Evolutionary conservation across 2,113 vertebrate genomes (phyloP).

Genomic region (Lycocorax pyrrhopterus): DNA sequence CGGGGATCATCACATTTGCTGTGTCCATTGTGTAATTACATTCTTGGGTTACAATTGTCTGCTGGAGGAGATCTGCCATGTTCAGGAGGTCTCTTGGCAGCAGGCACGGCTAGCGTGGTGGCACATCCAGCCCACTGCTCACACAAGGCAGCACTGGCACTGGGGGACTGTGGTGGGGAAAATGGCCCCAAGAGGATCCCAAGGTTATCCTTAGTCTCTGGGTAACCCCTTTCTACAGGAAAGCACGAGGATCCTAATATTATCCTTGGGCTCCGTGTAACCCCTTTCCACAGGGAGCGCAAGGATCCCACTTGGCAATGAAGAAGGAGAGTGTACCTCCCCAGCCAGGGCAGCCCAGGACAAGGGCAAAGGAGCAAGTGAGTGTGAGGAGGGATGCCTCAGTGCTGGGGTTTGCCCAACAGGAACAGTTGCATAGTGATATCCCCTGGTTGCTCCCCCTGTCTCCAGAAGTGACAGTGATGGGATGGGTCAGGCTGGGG

Average conservation of each 20-base stretch:
- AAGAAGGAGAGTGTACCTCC: not conserved
- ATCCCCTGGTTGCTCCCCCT: fast-evolving
- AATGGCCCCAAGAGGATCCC: fast-evolving
- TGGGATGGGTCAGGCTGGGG: not conserved
- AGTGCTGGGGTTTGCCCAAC: not conserved
- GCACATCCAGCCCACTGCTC: not conserved
- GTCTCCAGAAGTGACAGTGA: not conserved
- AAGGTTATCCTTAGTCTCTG: not conserved
- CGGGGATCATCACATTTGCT: fast-evolving
- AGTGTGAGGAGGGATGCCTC: too few species aligned
- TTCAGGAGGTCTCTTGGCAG: not conserved
- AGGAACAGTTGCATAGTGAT: not conserved
- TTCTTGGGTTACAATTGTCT: not conserved
- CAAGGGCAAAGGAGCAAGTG: not conserved
- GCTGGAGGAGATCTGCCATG: not conserved
- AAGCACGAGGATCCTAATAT: fast-evolving
- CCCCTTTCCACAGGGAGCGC: not conserved
- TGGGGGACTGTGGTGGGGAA: not conserved
- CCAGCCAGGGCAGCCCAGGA: not conserved
- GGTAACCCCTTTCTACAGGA: not conserved
- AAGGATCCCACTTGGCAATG: not conserved
- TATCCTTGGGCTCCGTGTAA: not conserved
- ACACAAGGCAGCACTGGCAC: not conserved
- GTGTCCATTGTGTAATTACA: not conserved
- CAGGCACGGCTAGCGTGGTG: not conserved